Base-by-base conservation (phyloP, 2,888 invertebrate genomes). In the Sarcophaga carnaria region DNA sequence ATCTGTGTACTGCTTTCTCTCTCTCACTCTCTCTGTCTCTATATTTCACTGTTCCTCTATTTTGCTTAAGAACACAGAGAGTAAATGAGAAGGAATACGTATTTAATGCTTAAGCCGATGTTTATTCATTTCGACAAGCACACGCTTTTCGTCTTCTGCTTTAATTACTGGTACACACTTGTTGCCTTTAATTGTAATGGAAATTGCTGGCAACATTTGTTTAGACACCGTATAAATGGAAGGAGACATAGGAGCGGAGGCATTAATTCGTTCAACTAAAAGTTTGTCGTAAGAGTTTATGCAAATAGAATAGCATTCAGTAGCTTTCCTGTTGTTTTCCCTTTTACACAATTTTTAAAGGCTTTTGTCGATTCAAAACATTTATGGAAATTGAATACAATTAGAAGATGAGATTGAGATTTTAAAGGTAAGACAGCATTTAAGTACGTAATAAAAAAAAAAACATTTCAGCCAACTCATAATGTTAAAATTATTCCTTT, bases 81-180 rank as follows among this genome's bases (percentile, higher is more conserved):
- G 14, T 17, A 77, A 37, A 20, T 45, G 12, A 1, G 0, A 10
- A 22, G 2, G 37, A 27, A 25, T 76, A 10, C 27, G 59, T 54
- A 63, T 37, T 20, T 22, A 76, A 54, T n/a, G 45, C 2, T 14
- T 20, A 59, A 64, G 20, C 14, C 63, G 70, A 22, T 82, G 37
- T 45, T 49, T 54, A 82, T 64, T 76, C 54, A 76, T 76, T 70
- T 54, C 59, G 6, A 64, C 64, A 76, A 70, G 59, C 70, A 70
- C 27, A 76, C 8, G 37, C 37, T 10, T 37, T 37, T 37, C 37
- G 0, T 37, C 54, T 37, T 64, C 64, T 63, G 45, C 45, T 67
- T 45, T 69, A 81, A 75, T 70, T 82, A 54, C 27, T 54, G 12
- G 27, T 25, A n/a, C 59, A 63, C 62, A 81, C 75, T 62, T 81